Evolutionary conservation across 2,113 vertebrate genomes (phyloP).

Genomic region (Neolamprologus hecqui): DNA sequence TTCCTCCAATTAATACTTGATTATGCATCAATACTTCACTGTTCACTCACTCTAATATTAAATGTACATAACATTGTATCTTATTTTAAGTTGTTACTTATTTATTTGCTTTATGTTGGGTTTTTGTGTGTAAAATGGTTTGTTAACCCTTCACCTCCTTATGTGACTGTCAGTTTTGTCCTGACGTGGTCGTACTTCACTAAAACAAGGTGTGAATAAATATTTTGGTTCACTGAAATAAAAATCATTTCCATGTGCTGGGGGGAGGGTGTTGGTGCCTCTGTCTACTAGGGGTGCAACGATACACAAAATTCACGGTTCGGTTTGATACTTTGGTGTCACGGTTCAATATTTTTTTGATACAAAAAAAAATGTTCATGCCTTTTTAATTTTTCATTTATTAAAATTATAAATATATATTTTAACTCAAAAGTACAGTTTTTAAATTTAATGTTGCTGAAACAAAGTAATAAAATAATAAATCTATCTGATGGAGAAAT

Average conservation of each 20-base stretch:
- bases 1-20: background rate
- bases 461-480: no score
- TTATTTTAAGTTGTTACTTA: constrained; percentile 6
- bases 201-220: background rate
- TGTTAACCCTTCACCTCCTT: background rate
- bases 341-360: fast-evolving
- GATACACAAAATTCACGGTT: no score
- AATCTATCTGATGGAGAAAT: fast-evolving
- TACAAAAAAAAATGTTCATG: no score
- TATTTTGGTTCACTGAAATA: background rate
- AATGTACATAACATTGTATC: background rate
- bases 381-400: fast-evolving
- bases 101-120: constrained; percentile 1
- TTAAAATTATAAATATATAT: no score
- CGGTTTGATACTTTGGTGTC: no score
- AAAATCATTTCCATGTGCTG: background rate
- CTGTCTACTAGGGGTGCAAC: background rate
- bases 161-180: background rate
- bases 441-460: no score
- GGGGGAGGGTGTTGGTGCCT: background rate
- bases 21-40: background rate
- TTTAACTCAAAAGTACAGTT: no score
- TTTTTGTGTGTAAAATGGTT: background rate
- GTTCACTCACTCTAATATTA: background rate
- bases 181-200: background rate